A percentile compares a stretch with the other conserved stretches of the same genome.
phyloP scores from a whole-genome alignment of 64 coral and sea anemone genomes.

The Montipora efflorescens region DNA sequence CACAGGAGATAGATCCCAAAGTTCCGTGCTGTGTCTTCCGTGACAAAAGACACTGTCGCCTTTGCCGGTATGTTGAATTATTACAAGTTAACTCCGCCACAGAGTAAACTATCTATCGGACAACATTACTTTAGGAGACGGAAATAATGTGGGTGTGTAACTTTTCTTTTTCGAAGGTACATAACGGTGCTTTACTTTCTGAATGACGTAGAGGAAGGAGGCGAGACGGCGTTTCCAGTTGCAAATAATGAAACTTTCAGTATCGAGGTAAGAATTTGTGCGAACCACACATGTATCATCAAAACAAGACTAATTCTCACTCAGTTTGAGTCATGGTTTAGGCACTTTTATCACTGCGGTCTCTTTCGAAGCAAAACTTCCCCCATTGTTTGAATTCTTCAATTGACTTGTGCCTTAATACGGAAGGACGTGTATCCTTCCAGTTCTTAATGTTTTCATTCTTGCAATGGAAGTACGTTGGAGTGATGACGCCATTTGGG shows the following conservation, averaged over 20 bases:
- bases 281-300: not conserved
- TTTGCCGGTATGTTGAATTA: conserved; percentile 69
- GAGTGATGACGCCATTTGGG: too few relatives aligned
- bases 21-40: conserved; percentile 79
- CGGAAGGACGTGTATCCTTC: too few relatives aligned
- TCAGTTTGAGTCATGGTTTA: not conserved
- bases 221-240: conserved; percentile 80
- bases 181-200: conserved; percentile 73
- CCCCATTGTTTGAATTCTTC: too few relatives aligned
- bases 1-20: conserved; percentile 64
- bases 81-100: too few relatives aligned
- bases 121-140: too few relatives aligned
- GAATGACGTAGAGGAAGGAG: conserved; percentile 76
- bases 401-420: too few relatives aligned
- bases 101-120: too few relatives aligned
- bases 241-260: conserved; percentile 77
- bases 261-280: conserved; percentile 29
- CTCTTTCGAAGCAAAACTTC: too few relatives aligned
- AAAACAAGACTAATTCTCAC: not conserved
- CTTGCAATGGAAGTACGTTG: too few relatives aligned
- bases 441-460: too few relatives aligned
- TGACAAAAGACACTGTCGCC: conserved; percentile 71
- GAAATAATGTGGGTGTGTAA: not conserved
- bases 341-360: too few relatives aligned
- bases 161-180: conserved; percentile 29